phyloP scores from a whole-genome alignment of 1,140 invertebrate genomes.

The Lucilia sericata region DNA sequence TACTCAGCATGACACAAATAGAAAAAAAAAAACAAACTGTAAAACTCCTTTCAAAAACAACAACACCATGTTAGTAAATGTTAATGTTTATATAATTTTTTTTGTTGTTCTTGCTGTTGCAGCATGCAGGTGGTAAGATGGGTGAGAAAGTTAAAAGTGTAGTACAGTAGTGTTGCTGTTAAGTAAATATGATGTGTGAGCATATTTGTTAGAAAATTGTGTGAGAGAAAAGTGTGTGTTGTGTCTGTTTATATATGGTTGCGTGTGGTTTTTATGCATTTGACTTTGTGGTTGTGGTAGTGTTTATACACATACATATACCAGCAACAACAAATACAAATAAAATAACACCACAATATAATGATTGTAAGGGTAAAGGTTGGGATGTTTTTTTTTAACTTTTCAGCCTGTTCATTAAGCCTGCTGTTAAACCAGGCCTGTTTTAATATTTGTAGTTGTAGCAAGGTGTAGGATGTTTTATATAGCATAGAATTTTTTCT shows the following conservation, averaged over 20 bases:
- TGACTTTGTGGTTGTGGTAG: constrained; percentile 38
- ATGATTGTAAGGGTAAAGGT: not conserved
- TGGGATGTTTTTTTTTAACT: not conserved
- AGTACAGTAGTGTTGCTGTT: not conserved
- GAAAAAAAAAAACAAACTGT: not conserved
- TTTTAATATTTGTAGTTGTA: not conserved
- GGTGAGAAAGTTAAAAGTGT: not conserved
- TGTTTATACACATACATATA: constrained; percentile 29
- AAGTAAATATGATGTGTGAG: constrained; percentile 4
- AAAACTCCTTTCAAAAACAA: not conserved
- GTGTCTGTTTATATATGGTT: constrained; percentile 39
- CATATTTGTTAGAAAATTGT: too few relatives aligned
- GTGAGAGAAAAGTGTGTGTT: too few relatives aligned
- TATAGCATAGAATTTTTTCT: not conserved
- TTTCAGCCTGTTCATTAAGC: not conserved
- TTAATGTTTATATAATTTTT: constrained; percentile 9
- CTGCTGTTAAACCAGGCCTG: constrained; percentile 23
- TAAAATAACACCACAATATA: not conserved
- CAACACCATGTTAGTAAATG: not conserved
- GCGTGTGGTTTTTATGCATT: constrained; percentile 42
- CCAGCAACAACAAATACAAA: not conserved
- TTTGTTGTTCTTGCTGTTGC: not conserved
- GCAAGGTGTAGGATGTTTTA: not conserved
- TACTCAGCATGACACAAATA: not conserved
- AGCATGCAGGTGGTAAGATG: constrained; percentile 1